Base-by-base conservation (phyloP, 92 coral and sea anemone genomes). In the Umimayanthus chanpuru region DNA sequence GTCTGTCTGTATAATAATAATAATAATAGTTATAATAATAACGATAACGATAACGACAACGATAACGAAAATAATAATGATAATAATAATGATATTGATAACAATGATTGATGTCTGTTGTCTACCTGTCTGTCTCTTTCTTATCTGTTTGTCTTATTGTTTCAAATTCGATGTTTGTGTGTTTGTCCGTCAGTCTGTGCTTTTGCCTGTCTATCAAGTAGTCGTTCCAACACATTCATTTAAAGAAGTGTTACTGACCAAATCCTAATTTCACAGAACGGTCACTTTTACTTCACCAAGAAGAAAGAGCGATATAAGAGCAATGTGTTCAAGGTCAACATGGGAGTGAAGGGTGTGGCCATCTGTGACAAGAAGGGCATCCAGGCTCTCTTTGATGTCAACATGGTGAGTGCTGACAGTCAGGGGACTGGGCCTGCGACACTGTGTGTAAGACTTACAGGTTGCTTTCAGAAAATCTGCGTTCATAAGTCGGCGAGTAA, bases 261-360 rank as follows among this genome's bases (percentile, higher is more conserved):
- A 65, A 66, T 53, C 2, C 3, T 23, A 49, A 14, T 44, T 79
- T 53, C 89, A 30, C 78, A 95, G 98, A 88, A 88, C 5, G 98
- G 98, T 5, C 98, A 95, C 26, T 93, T 94, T n/a, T 93, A 93
- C 89, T 95, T 95, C 89, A 78, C 74, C 41, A 84, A 89, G 82
- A 90, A 93, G 80, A 81, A 66, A 73, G 79, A 85, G 5, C 73
- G 86, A 25, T 90, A 84, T 72, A 88, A 81, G 26, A 90, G 94
- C 85, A 81, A 70, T 15, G 94, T 95, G 70, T 95, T 95, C 65
- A 91, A 90, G 82, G 85, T 95, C 61, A 93, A 92, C 77, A 82
- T 95, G 91, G 98, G 98, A 5, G 96, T 95, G 64, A 95, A 92
- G 80, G 98, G 93, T 1, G 81, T 95, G 32, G 96, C 95, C 26